Conservation (phyloP, 2,888 invertebrate species). For the Autographa gamma region DNA sequence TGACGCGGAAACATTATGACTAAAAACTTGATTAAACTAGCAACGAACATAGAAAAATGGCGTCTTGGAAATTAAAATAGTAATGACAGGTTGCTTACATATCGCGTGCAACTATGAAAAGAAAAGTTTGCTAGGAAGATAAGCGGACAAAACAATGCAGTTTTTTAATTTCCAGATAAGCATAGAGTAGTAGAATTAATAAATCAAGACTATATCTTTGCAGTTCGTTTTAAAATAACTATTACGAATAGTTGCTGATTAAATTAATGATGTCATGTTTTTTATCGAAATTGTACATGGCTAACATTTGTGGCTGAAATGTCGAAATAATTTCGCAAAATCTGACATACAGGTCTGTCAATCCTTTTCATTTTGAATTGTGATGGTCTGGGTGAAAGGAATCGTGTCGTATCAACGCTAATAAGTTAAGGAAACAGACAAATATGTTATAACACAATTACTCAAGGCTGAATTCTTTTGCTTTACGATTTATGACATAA, state of each 20-base stretch:
- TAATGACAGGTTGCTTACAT: conserved; percentile 19
- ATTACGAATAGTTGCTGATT: conserved; percentile 31
- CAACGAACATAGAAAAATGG: conserved; percentile 5
- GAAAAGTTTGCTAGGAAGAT: conserved; percentile 30
- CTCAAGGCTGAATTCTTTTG: conserved; percentile 35
- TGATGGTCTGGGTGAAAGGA: conserved; percentile 51
- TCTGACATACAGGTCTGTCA: conserved; percentile 37
- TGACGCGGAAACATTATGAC: background rate
- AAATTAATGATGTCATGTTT: conserved; percentile 40
- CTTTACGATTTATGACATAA: background rate
- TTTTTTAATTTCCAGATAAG: conserved; percentile 39
- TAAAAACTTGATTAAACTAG: background rate
- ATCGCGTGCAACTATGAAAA: conserved; percentile 40
- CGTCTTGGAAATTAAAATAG: conserved; percentile 12
- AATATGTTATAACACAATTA: conserved; percentile 21
- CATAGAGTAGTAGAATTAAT: conserved; percentile 25
- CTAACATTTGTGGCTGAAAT: conserved; percentile 45
- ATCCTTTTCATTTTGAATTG: conserved; percentile 26
- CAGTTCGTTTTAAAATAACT: conserved; percentile 21
- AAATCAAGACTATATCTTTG: conserved; percentile 28
- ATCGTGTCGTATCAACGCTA: conserved; percentile 19
- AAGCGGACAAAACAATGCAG: conserved; percentile 32
- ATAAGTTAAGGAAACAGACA: conserved; percentile 32
- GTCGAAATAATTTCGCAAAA: conserved; percentile 46
- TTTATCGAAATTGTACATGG: conserved; percentile 45